Base-by-base conservation (phyloP, 2,113 vertebrate genomes). In the Nerophis ophidion region DNA sequence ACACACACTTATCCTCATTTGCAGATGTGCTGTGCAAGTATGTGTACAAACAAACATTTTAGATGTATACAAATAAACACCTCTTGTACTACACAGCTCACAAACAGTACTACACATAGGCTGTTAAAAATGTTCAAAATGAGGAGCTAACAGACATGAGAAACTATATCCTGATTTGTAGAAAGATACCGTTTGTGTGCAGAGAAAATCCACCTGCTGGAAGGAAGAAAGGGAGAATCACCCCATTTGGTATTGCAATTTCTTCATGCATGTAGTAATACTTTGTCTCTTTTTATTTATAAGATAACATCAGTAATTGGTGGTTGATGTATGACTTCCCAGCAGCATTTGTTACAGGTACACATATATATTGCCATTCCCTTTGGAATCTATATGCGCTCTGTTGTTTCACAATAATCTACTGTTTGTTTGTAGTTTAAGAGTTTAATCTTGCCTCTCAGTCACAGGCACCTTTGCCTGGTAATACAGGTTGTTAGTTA, bases 231-330 rank as follows among this genome's bases (percentile, higher is more conserved):
- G 8, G 67, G 66, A 72, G 70, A 84, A 80, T 81, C 77, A 82
- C 83, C 78, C 74, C 74, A 71, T 57, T 64, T 56, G 71, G 75
- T 63, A 40, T 17, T 9, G 5, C 53, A 65, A 67, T 73, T 78
- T 81, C 81, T 71, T 76, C 76, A 76, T 83, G 70, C 77, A 82
- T 78, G 77, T 78, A 79, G 76, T 72, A 68, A 67, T 77, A 68
- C 74, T 82, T 72, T 63, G 55, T 80, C 75, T 87, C 74, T 84
- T 84, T 81, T 85, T 86, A 82, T 87, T 87, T 76, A 80, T 61
- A 38, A 82, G 86, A 87, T 87, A 86, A 75, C 73, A 86, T 86
- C 85, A 85, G 84, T 81, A 84, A 84, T 85, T 85, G 75, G 67
- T 69, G 79, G 70, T 26, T 77, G 76, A 80, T 80, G 66, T 74